Evolutionary conservation across 2,797 vertebrate species (phyloP), one percentile per base, ranked within the genome.

Genomic region (Neosalanx taihuensis): DNA sequence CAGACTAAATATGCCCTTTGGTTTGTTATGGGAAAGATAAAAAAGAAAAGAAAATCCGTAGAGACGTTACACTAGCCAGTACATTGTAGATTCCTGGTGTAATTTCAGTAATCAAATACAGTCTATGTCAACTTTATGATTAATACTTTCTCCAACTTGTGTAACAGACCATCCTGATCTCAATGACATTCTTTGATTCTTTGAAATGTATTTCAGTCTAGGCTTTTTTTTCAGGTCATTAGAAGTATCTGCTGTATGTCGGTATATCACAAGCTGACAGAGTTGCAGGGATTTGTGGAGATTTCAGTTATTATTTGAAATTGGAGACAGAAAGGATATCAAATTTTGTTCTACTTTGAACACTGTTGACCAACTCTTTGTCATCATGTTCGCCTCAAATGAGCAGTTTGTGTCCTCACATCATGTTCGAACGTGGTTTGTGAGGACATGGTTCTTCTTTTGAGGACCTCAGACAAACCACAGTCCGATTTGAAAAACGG

Each of bases 171-270:
- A n/a, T n/a, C 56, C 56, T 12, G 26, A 31, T 33, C 64, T 53
- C 59, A 12, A 63, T 71, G 35, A 64, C 23, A 33, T 31, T 26
- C 58, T 29, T 1, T 33, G 17, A 33, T 31, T 26, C 58, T 29
- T 1, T 33, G 17, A 23, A 17, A 4, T 51, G 66, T 69, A 58
- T 69, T 15, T 5, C 31, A 46, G 51, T 31, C 20, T 12, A n/a
- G 17, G 67, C 76, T 51, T 29, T 56, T 29, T 41, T 60, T 59
- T 69, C 57, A 67, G 17, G 41, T 46, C 13, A 12, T 46, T 46
- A 37, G 69, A 71, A 71, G 67, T 56, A 41, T 71, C 15, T 18
- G 80, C 74, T 81, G 72, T 79, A 80, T 77, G 71, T 74, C 72
- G 71, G 75, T 80, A 77, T 70, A 73, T 71, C 12, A 46, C 41